Percentiles rank a stretch among this genome's conserved stretches.
These are phyloP conservation scores for Congeria kusceri DNA, from an alignment of 2,888 invertebrate genomes.

Conservation along the genomic window DNA sequence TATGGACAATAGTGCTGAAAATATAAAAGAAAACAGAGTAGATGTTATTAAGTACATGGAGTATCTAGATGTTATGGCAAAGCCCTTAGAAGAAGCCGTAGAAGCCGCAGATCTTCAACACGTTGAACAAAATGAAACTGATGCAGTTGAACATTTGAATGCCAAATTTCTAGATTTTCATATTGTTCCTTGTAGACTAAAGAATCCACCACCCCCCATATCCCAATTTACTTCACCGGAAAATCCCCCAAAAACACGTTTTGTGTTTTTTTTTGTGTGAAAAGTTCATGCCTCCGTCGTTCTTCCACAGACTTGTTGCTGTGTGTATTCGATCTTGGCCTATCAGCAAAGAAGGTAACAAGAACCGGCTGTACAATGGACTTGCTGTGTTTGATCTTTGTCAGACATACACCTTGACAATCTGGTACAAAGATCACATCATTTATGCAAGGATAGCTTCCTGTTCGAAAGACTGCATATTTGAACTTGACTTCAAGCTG, in stretches of 20 bases:
- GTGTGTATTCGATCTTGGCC: conserved; percentile 45
- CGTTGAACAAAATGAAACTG: neutral
- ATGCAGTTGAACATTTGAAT: neutral
- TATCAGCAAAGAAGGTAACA: neutral
- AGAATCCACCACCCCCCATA: neutral
- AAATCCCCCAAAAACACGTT: conserved; percentile 25
- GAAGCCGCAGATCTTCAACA: no score
- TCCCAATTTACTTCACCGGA: conserved; percentile 6
- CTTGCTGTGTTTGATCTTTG: conserved; percentile 43
- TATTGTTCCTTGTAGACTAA: conserved; percentile 52
- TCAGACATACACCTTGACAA: conserved; percentile 16
- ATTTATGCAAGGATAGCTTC: conserved; percentile 39
- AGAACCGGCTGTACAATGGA: conserved; percentile 43
- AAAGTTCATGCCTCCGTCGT: conserved; percentile 50
- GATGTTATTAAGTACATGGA: conserved; percentile 53
- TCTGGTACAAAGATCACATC: conserved; percentile 55
- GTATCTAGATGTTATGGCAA: conserved; percentile 51
- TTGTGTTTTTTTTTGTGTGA: conserved; percentile 42
- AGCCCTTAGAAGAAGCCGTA: conserved; percentile 20
- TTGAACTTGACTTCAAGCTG: neutral
- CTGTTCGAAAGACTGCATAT: neutral
- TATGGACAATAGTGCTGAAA: conserved; percentile 19
- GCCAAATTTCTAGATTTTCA: conserved; percentile 27
- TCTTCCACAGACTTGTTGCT: conserved; percentile 59
- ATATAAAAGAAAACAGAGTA: conserved; percentile 7